Base-by-base conservation (phyloP, 2,888 invertebrate genomes). In the Oscheius sp. region DNA sequence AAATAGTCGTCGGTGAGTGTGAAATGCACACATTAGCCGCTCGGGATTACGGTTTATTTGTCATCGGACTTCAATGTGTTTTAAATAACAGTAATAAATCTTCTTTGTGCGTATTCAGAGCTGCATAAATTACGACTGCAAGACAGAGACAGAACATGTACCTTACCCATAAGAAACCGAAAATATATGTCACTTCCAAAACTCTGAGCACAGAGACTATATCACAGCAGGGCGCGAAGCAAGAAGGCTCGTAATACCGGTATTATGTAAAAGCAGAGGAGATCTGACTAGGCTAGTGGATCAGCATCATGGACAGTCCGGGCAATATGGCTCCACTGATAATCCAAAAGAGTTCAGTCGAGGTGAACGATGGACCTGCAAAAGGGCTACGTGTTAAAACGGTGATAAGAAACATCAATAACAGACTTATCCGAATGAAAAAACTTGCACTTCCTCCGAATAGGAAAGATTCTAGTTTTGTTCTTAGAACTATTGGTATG, bases 241-340 rank as follows among this genome's bases (percentile, higher is more conserved):
- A 51, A 51, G 50, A 50, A 33, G n/a, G 11, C 21, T n/a, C 9
- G 37, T 35, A 35, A 7, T 63, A 63, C 63, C 63, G 63, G 63
- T 47, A 50, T 42, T n/a, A 47, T 29, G 53, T 21, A 13, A 53
- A 53, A 50, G 48, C 21, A 10, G 33, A n/a, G 29, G 47, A 48
- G 63, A 63, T 42, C 42, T 42, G 42, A 42, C 42, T 47, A 48
- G 42, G 29, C 32, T 32, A 63, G 48, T 63, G 63, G n/a, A 63
- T 63, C 47, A 63, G 63, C 48, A 33, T 48, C 63, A 63, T 63
- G 5, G 63, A 63, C 4, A 63, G 48, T 21, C 63, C 63, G 0
- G 99, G 99, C 76, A 95, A 90, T 72, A 97, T 90, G 0, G 96
- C 94, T 0, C 98, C 99, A 33, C 94, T 90, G 1, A 97, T 94